Evolutionary conservation across 2,113 vertebrate genomes (phyloP).

Genomic region (Cromileptes altivelis): DNA sequence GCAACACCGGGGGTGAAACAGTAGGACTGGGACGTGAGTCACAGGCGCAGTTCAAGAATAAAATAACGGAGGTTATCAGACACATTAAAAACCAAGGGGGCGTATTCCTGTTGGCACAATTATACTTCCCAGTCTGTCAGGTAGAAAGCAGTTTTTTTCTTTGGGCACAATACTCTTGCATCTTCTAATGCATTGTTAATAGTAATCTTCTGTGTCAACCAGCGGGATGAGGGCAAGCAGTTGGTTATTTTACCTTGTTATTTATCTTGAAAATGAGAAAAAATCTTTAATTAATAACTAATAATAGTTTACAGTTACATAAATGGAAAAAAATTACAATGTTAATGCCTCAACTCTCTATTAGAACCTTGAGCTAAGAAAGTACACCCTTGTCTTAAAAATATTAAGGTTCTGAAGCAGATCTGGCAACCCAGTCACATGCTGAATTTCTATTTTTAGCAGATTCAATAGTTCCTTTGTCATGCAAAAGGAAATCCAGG

Average conservation of each 20-base stretch:
- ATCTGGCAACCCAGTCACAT: constrained; percentile 23
- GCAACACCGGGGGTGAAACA: constrained; percentile 12
- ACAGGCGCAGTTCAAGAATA: constrained; percentile 33
- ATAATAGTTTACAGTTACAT: not conserved
- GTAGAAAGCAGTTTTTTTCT: not conserved
- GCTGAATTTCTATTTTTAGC: constrained; percentile 48
- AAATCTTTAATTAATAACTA: not conserved
- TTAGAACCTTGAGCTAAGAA: not conserved
- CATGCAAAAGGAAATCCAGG: constrained; percentile 37
- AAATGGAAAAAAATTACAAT: not conserved
- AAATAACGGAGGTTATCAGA: constrained; percentile 17
- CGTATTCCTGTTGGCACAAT: not conserved
- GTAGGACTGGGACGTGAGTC: constrained; percentile 41
- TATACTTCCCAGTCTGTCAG: not conserved
- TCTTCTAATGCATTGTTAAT: not conserved
- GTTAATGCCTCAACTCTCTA: not conserved
- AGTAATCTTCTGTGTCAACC: not conserved
- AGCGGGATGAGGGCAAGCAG: not conserved
- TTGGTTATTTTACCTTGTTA: not conserved
- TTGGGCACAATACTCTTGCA: too few species aligned
- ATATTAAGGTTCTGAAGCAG: constrained; percentile 22
- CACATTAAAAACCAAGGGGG: not conserved
- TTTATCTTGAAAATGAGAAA: not conserved
- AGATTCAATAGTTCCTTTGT: constrained; percentile 52
- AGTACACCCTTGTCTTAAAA: constrained; percentile 14